Evolutionary conservation across 2,888 invertebrate genomes (phyloP), one percentile per base, ranked within the genome.

Genomic region (Drosophila pseudotalamancana): DNA sequence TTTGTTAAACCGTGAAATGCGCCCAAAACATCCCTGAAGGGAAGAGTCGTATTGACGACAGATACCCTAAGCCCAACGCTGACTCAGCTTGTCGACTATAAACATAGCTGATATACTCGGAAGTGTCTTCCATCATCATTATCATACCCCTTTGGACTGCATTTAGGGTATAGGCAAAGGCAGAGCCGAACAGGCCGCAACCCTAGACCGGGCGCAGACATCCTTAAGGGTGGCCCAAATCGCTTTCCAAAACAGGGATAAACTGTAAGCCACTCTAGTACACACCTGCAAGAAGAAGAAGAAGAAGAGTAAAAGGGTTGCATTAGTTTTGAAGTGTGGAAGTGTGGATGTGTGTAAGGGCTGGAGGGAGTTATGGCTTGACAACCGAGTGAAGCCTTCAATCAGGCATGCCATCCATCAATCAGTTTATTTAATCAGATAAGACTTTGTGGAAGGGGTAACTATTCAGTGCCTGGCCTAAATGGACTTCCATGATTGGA

Each of bases 381-480:
- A 64, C 60, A 70, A 49, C 55, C 53, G 56, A 57, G 42, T 78
- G 76, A 75, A 77, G 61, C 63, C 63, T 59, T 80, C 82, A 82
- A 82, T 80, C 80, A 77, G 65, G 75, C 83, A 59, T 67, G 77
- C 72, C 70, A 82, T 80, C 72, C 70, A 82, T 80, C 80, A 82
- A 80, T 80, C 82, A 80, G 80, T 72, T 79, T 73, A 79, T 75
- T 79, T 77, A 82, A 80, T 82, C 78, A 81, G 73, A 71, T 48
- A 65, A 60, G 59, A 76, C 53, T 63, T 61, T 60, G 60, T 66
- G 55, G 19, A 68, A 49, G 34, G 57, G 39, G 55, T 37, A 55
- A 34, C 56, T 29, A 31, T 29, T 18, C 35, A 48, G 37, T 49
- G 49, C 18, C 66, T 25, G 32, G 31, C 34, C 56, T 40, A 37